Base-by-base conservation (phyloP, 2,113 vertebrate genomes). In the Pseudopipra pipra region DNA sequence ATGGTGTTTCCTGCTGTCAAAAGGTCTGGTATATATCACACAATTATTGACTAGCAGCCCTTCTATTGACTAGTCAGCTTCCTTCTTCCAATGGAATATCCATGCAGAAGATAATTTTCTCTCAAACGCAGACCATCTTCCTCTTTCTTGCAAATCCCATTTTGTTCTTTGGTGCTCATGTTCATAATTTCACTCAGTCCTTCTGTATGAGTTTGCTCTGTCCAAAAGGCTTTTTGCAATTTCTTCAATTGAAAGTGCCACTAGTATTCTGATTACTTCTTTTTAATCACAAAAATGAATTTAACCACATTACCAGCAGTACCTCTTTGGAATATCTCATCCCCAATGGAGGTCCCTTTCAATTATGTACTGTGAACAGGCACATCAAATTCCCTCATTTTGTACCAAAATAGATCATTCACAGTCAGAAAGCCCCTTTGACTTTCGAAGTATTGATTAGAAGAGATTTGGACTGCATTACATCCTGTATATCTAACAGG, bases 271-370 rank as follows among this genome's bases (percentile, higher is more conserved):
- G 44, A 14, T 85, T 95, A 80, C 25, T 19, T 77, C 37, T 80
- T 86, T 87, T 94, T 74, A 85, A 92, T 90, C 59, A 74, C 70
- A 90, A 78, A 91, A 88, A 84, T 56, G 54, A 52, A 61, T 90
- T 94, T 94, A 86, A 81, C 11, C 15, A 56, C n/a, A 81, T n/a
- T 71, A 76, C 37, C 54, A 94, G 30, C 25, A 80, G 56, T 41
- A 87, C 3, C 5, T 20, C 39, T 77, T 68, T 75, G 73, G 74
- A 96, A 96, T 76, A 77, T 39, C 30, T 92, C 85, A 67, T 67
- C 52, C 59, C 30, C 49, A 37, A 6, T 2, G 8, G 43, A 77
- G 44, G 54, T 84, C 67, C 44, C 52, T 88, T 95, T 86, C 85
- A 90, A 62, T 94, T 88, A 86, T 1, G 3, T 73, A 30, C 79